These are phyloP conservation scores for Anas bahamensis DNA, from an alignment of 2,797 vertebrate genomes.

Conservation along the genomic window DNA sequence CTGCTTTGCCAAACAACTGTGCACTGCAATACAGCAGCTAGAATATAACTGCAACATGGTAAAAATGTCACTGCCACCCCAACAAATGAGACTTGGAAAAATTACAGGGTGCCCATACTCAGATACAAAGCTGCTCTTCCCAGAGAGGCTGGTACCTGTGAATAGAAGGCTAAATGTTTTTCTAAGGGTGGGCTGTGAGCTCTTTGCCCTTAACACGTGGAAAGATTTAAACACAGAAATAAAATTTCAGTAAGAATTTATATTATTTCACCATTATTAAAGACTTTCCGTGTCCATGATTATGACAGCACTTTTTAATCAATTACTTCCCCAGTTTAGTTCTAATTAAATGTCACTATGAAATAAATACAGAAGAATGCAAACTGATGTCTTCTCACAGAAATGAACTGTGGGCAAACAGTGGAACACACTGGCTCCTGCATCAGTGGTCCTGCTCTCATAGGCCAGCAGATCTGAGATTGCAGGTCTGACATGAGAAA, in stretches of 20 bases:
- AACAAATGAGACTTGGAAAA: rapidly evolving
- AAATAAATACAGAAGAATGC: neutral
- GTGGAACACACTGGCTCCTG: rapidly evolving
- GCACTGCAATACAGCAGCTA: neutral
- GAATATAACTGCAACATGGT: rapidly evolving
- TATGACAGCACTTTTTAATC: neutral
- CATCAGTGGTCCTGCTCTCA: neutral
- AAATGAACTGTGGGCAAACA: neutral
- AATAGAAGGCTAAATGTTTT: neutral
- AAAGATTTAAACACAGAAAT: neutral
- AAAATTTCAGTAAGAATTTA: neutral
- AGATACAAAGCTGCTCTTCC: neutral
- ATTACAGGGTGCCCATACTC: rapidly evolving
- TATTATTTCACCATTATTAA: neutral
- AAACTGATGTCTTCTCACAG: neutral
- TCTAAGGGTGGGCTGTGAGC: neutral
- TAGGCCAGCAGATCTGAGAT: neutral
- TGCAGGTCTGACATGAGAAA: neutral
- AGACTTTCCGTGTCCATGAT: neutral
- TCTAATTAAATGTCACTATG: neutral
- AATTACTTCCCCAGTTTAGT: neutral
- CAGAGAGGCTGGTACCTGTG: neutral
- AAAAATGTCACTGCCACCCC: neutral
- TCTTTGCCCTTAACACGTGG: neutral
- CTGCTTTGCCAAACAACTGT: neutral